Base-by-base conservation (phyloP, 2,113 vertebrate genomes). In the Atherinomorus stipes region DNA sequence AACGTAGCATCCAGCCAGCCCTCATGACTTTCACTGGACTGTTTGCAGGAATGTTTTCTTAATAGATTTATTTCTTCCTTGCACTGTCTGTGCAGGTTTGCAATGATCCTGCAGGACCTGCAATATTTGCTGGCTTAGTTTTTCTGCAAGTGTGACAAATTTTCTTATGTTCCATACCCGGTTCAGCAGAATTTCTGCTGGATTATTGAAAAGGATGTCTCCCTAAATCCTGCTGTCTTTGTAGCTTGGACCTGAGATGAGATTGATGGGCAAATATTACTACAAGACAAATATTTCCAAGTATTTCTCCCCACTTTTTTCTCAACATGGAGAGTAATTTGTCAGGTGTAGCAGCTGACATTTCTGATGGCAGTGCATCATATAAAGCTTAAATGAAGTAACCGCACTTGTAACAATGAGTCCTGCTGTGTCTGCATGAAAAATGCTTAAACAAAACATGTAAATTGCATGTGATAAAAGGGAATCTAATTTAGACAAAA, bases 161-260 rank as follows among this genome's bases (percentile, higher is more conserved):
- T 67, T 70, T 50, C 58, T 45, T 10, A 68, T 71, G 72, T 71
- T 51, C 67, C 60, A 15, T 16, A 71, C 26, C 18, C 0, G 2
- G 65, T 74, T 76, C 51, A 72, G 42, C 66, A 42, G 51, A 65
- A 70, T 61, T 61, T 62, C 63, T 78, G 34, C 54, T 81, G 69
- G 77, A 87, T 82, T 85, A 85, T 77, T 80, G 49, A 88, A 74
- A 59, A 61, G 76, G 62, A 71, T 58, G 57, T 83, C 64, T 83
- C 38, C 38, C 69, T 74, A 63, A 76, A 72, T 62, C 28, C 38
- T 75, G 64, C 70, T 65, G 74, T 74, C 60, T 70, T 37, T 72
- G 70, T 65, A 69, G 60, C 64, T 50, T 73, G 54, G 31, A 71
- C 16, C 54, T 0, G 0, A 15, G 25, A 2, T 28, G 16, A 84